Evolutionary conservation across 2,888 invertebrate species (phyloP), one percentile per base, ranked within the genome.

Genomic region (Sicus ferrugineus): DNA sequence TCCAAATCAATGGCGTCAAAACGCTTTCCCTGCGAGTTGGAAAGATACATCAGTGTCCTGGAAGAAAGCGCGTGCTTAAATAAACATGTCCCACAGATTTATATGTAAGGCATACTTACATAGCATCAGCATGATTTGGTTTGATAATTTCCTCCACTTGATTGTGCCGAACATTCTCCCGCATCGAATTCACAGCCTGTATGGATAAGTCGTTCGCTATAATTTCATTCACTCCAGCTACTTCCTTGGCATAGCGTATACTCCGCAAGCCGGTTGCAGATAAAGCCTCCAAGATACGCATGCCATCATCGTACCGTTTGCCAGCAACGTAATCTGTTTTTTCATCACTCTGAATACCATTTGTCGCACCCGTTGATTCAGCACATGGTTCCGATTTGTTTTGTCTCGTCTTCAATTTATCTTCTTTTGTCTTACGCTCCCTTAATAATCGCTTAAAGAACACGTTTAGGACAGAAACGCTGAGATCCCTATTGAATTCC

Each of bases 401-500:
- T n/a, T 65, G 21, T 6, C 26, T 26, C 3, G 28, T n/a, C 46
- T 46, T 23, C 71, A 75, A 34, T 5, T 34, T 34, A 9, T 46
- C 14, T 23, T 23, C 72, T 74, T 80, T 72, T 74, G 78, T 80
- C 73, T 77, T 75, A 19, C 83, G 78, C 59, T 83, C 81, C 68
- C 80, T 86, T 76, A 85, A 86, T 26, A 83, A 58, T 3, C 89
- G 87, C 76, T 88, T 86, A 7, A 88, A 87, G 80, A 91, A 93
- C n/a, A 90, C 87, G 70, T 88, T 89, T 26, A 95, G 82, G 0
- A 92, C 93, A 5, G 91, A 89, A 76, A 94, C 89, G 80, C 94
- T 94, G 63, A 99, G 86, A 86, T 99, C 99, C 74, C 99, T 89
- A 84, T 99, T 99, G 80, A 99, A 99, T 84, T 99, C 97, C 85